Evolutionary conservation across 2,888 invertebrate genomes (phyloP).

Genomic region (Troglohyphantes excavatus): DNA sequence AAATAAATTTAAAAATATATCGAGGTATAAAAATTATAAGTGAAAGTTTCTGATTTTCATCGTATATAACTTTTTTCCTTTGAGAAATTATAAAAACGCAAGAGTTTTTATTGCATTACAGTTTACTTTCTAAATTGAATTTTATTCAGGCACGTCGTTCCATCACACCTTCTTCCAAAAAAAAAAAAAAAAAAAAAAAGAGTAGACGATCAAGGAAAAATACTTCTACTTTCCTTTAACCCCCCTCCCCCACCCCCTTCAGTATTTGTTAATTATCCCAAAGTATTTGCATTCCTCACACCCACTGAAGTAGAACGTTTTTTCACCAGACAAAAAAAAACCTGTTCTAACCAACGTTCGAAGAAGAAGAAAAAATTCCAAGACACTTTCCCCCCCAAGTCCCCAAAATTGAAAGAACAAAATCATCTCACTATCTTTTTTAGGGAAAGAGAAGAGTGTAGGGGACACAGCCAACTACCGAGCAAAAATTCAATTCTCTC

Average conservation of each 20-base stretch:
- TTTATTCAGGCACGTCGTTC: background rate
- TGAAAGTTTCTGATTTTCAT: no score
- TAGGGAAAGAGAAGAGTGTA: no score
- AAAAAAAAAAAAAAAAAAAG: slow-evolving; percentile 9
- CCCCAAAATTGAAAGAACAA: background rate
- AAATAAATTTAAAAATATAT: no score
- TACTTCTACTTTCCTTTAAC: slow-evolving; percentile 1
- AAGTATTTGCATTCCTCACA: slow-evolving; percentile 65
- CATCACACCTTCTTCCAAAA: slow-evolving; percentile 9
- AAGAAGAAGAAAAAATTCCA: slow-evolving; percentile 24
- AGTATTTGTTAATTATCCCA: slow-evolving; percentile 70
- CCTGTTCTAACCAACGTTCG: background rate
- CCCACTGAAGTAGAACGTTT: background rate
- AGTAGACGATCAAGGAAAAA: background rate
- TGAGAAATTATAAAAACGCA: background rate
- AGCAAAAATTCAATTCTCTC: slow-evolving; percentile 64
- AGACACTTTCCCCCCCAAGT: slow-evolving; percentile 10
- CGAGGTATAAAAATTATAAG: no score
- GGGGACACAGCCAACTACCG: background rate
- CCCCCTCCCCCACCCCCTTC: background rate
- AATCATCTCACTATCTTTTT: background rate
- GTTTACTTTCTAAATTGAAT: slow-evolving; percentile 17
- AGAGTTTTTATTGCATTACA: slow-evolving; percentile 11
- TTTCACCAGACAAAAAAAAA: slow-evolving; percentile 8
- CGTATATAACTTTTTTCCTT: no score